A percentile compares a stretch with the other conserved stretches of the same genome.
phyloP scores from a whole-genome alignment of 2,797 vertebrate genomes.

The Acanthornis magna region DNA sequence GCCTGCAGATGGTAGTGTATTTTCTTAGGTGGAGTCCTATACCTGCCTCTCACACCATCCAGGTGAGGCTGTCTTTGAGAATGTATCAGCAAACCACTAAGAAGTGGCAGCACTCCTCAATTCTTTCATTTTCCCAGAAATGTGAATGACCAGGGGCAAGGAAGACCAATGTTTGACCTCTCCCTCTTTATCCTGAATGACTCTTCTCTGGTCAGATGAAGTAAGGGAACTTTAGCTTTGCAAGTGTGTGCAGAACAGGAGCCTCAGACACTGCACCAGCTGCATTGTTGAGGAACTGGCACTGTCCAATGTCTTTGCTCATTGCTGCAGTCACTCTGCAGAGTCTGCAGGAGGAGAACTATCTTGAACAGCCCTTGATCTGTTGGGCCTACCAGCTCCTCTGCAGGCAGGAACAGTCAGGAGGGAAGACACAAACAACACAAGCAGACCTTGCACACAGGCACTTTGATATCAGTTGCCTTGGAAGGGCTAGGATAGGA shows the following conservation, averaged over 20 bases:
- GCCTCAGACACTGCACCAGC: not conserved
- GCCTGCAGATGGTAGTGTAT: not conserved
- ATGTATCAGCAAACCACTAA: not conserved
- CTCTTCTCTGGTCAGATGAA: not conserved
- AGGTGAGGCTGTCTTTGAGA: not conserved
- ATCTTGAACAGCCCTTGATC: not conserved
- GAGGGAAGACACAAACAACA: not conserved
- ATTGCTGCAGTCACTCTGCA: not conserved
- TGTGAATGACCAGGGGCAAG: not conserved
- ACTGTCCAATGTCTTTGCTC: not conserved
- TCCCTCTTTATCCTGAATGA: not conserved
- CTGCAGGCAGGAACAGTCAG: not conserved
- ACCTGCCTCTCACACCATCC: not conserved
- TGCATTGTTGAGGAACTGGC: not conserved
- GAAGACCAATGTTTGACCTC: not conserved
- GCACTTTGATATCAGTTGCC: not conserved
- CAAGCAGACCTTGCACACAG: not conserved
- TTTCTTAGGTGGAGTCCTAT: not conserved
- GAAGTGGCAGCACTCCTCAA: not conserved
- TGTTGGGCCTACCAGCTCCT: not conserved
- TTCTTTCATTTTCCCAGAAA: slow-evolving; percentile 22
- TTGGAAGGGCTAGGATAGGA: not conserved
- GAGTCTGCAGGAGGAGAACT: not conserved
- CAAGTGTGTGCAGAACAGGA: not conserved
- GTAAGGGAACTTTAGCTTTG: not conserved